A percentile compares a stretch with the other conserved stretches of the same genome.
Conservation (phyloP, 2,888 invertebrate genomes). For the Platycnemis pennipes region DNA sequence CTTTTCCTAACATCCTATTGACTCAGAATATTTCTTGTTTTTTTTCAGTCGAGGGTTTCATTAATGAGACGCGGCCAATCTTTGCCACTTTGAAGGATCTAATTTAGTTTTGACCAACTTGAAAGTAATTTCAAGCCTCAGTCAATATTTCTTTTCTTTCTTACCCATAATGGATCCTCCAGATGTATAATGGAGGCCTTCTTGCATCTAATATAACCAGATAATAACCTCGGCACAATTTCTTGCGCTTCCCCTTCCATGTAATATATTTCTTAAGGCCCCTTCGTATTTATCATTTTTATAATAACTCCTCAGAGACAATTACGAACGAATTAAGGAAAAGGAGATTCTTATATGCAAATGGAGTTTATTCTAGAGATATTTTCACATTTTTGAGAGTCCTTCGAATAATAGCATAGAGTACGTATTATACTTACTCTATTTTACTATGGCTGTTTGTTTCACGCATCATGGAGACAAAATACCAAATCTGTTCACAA, state of each 20-base stretch:
- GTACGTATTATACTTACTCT: too few species aligned
- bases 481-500: too few species aligned
- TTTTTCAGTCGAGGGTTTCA: too few species aligned
- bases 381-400: too few species aligned
- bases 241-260: neutral
- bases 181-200: neutral
- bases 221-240: neutral
- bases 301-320: neutral
- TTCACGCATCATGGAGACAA: too few species aligned
- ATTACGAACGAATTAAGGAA: neutral
- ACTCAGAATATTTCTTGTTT: too few species aligned
- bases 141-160: neutral
- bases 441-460: too few species aligned
- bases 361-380: too few species aligned
- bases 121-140: neutral
- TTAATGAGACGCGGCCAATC: too few species aligned
- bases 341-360: too few species aligned
- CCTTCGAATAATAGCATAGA: too few species aligned
- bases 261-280: neutral
- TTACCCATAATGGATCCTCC: neutral
- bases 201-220: neutral
- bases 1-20: too few species aligned
- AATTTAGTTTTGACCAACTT: neutral
- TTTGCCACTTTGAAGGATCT: neutral
- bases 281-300: neutral